These are phyloP conservation scores for Cherax quadricarinatus DNA, from an alignment of 1,140 invertebrate species.

Conservation along the genomic window DNA sequence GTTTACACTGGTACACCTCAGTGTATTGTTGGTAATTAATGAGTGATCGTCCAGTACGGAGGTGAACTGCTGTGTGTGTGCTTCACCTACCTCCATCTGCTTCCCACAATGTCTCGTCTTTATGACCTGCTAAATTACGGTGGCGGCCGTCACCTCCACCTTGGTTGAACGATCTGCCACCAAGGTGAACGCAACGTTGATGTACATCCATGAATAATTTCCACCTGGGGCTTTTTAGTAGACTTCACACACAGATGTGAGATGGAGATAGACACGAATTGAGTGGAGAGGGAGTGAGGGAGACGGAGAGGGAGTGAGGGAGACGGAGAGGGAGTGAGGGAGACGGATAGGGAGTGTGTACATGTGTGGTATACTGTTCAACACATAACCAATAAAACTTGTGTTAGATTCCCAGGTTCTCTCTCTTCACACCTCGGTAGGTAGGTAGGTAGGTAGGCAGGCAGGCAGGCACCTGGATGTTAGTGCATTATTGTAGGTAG, in stretches of 20 bases:
- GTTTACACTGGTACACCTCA: not conserved
- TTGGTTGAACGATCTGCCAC: not conserved
- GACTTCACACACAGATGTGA: not conserved
- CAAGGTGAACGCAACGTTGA: not conserved
- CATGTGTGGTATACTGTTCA: no score
- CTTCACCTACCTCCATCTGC: not conserved
- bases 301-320: not conserved
- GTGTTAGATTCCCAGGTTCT: no score
- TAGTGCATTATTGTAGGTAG: no score
- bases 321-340: not conserved
- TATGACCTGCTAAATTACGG: not conserved
- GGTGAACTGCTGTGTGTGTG: not conserved
- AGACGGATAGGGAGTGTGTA: no score
- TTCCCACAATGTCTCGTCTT: constrained; percentile 7
- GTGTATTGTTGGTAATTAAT: not conserved
- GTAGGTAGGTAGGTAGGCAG: no score
- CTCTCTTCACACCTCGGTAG: no score
- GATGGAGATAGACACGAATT: not conserved
- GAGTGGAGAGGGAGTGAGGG: not conserved
- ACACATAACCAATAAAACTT: no score
- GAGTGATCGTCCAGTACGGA: not conserved
- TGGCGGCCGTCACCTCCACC: not conserved
- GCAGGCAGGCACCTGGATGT: no score
- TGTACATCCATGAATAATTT: not conserved
- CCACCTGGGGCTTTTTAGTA: not conserved